Conservation (phyloP, 2,888 invertebrate genomes). For the Oscheius sp. region DNA sequence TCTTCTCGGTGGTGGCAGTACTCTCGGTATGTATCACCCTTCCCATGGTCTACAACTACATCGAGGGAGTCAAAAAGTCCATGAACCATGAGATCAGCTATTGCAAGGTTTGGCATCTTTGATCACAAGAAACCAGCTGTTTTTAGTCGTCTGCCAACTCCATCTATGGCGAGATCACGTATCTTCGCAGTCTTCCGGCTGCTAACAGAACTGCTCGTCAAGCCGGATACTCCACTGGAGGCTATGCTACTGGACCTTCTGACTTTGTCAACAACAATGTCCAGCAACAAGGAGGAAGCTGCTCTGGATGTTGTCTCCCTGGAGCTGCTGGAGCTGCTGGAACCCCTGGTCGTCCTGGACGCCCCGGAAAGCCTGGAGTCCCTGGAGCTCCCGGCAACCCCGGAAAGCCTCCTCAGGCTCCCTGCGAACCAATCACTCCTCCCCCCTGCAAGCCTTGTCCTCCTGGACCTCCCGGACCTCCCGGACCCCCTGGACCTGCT, state of each 20-base stretch:
- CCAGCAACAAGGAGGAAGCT: not conserved
- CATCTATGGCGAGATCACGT: not conserved
- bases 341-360: not conserved
- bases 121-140: too few species aligned
- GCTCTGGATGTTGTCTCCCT: not conserved
- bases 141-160: conserved; percentile 13
- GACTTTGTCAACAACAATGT: not conserved
- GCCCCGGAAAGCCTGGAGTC: not conserved
- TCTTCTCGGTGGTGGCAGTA: conserved; percentile 52
- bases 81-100: conserved; percentile 49
- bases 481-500: not conserved
- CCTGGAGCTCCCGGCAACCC: not conserved
- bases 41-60: conserved; percentile 50
- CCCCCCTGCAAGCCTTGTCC: not conserved
- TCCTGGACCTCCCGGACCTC: not conserved
- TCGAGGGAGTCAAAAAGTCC: conserved; percentile 48
- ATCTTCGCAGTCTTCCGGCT: not conserved
- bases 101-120: conserved; percentile 47
- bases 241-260: too few species aligned
- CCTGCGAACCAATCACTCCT: not conserved
- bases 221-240: not conserved
- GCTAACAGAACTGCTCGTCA: not conserved
- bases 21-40: conserved; percentile 48
- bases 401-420: not conserved
- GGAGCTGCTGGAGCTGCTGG: not conserved